phyloP scores from a whole-genome alignment of 2,888 invertebrate genomes.

The Andrena trimmerana region DNA sequence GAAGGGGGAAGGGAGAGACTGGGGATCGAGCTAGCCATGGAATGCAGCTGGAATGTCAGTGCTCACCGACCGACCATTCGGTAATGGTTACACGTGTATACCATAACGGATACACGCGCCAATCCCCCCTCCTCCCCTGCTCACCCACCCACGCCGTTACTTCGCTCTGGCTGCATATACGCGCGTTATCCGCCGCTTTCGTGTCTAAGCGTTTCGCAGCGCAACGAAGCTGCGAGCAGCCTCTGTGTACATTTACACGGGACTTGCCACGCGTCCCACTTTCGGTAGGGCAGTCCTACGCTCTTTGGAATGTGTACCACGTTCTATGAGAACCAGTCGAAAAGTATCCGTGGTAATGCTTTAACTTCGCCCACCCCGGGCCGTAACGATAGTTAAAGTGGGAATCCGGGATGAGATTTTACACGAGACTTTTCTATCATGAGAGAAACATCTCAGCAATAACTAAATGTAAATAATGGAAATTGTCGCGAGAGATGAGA shows the following conservation, averaged over 20 bases:
- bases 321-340: too few relatives aligned
- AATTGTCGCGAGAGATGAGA: too few relatives aligned
- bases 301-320: too few relatives aligned
- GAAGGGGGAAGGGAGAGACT: slow-evolving; percentile 31
- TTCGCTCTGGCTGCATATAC: slow-evolving; percentile 28
- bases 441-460: too few relatives aligned
- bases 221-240: slow-evolving; percentile 44
- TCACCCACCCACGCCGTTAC: slow-evolving; percentile 30
- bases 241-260: slow-evolving; percentile 18
- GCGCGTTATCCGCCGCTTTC: slow-evolving; percentile 54
- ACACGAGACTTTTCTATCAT: too few relatives aligned
- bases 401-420: too few relatives aligned
- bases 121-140: slow-evolving; percentile 1
- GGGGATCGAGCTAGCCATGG: slow-evolving; percentile 67
- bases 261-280: neutral
- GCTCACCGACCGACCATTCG: slow-evolving; percentile 61
- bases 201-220: slow-evolving; percentile 58
- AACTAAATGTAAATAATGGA: too few relatives aligned
- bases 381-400: too few relatives aligned
- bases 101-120: slow-evolving; percentile 65
- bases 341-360: too few relatives aligned
- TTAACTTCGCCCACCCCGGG: too few relatives aligned
- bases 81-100: slow-evolving; percentile 70
- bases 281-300: too few relatives aligned
- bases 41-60: slow-evolving; percentile 73